A percentile compares a stretch with the other conserved stretches of the same genome.
Conservation (phyloP, 2,797 vertebrate species). For the Cetoscarus ocellatus region DNA sequence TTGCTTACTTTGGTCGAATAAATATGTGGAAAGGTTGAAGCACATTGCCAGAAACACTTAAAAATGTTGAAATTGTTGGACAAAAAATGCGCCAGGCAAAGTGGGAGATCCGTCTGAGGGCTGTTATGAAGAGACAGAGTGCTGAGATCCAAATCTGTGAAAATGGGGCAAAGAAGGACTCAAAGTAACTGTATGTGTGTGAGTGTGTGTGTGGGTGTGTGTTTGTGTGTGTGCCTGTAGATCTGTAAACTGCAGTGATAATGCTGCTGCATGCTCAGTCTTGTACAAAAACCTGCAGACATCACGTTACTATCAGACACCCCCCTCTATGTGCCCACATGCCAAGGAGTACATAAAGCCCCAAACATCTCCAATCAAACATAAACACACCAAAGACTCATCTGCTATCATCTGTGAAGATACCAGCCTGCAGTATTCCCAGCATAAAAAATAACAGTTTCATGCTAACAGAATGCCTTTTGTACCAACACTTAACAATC, state of each 20-base stretch:
- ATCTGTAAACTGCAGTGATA: conserved; percentile 61
- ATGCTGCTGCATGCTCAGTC: conserved; percentile 64
- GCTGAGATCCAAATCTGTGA: conserved; percentile 55
- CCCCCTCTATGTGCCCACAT: conserved; percentile 48
- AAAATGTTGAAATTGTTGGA: conserved; percentile 20
- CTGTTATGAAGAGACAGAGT: conserved; percentile 37
- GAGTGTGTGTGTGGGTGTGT: conserved; percentile 25
- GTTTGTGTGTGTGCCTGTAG: conserved; percentile 18
- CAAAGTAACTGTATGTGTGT: conserved; percentile 42
- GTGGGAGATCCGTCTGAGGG: conserved; percentile 28
- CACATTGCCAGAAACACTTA: conserved; percentile 23
- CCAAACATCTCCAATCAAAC: conserved; percentile 32
- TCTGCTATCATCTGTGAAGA: conserved; percentile 45
- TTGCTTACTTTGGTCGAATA: conserved; percentile 53
- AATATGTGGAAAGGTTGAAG: conserved; percentile 35
- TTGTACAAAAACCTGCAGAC: conserved; percentile 66
- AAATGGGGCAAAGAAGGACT: conserved; percentile 37
- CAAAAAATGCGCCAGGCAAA: neutral
- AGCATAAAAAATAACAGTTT: conserved; percentile 8
- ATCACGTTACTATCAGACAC: conserved; percentile 59
- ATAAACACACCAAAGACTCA: conserved; percentile 62
- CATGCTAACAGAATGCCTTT: conserved; percentile 24
- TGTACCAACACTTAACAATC: conserved; percentile 27
- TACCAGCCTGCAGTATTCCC: conserved; percentile 47
- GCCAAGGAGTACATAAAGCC: conserved; percentile 43